These are phyloP conservation scores for Podarcis lilfordi DNA, from an alignment of 2,797 vertebrate species.

Conservation along the genomic window DNA sequence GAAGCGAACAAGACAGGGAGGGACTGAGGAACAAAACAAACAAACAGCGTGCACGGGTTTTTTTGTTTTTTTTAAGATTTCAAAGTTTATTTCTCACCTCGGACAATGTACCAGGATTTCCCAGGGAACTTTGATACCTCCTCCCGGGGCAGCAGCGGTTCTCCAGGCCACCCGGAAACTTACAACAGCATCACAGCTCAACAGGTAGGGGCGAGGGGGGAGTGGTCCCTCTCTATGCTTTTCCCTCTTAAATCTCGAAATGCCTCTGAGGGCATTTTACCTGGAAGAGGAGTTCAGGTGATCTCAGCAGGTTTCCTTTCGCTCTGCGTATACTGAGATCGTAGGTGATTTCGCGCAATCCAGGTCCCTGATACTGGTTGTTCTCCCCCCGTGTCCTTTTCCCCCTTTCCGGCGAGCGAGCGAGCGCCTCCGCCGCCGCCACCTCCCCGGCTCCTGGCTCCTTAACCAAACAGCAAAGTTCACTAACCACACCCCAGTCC, in stretches of 20 bases:
- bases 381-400: neutral
- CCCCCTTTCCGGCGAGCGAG: neutral
- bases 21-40: slow-evolving; percentile 34
- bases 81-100: slow-evolving; percentile 74
- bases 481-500: slow-evolving; percentile 48
- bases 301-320: neutral
- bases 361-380: neutral
- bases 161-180: slow-evolving; percentile 92
- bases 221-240: neutral
- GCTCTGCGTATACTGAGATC: neutral
- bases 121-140: slow-evolving; percentile 97
- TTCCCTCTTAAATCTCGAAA: neutral
- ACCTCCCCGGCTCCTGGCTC: neutral
- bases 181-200: slow-evolving; percentile 86
- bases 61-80: slow-evolving; percentile 8
- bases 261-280: neutral
- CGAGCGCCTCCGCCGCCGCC: neutral
- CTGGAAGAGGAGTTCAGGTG: slow-evolving; percentile 9
- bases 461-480: slow-evolving; percentile 53
- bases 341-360: neutral
- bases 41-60: slow-evolving; percentile 59
- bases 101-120: slow-evolving; percentile 99
- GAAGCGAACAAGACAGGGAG: slow-evolving; percentile 63
- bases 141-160: slow-evolving; percentile 97
- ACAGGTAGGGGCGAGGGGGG: slow-evolving; percentile 57